These are phyloP conservation scores for Gandaritis pyraliata DNA, from an alignment of 2,888 invertebrate genomes.

Conservation along the genomic window DNA sequence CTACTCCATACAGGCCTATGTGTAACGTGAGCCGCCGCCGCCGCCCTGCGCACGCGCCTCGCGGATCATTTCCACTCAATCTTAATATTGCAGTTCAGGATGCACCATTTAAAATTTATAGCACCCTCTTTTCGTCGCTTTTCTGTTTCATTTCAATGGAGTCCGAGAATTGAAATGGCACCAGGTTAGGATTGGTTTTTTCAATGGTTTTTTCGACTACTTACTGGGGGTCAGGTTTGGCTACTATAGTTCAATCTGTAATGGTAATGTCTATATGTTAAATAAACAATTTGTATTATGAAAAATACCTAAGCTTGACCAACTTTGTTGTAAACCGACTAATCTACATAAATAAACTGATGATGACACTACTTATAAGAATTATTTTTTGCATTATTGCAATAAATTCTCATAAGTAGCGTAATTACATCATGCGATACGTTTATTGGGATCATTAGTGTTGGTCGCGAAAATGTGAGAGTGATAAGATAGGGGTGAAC, in stretches of 20 bases:
- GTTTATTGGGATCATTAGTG: conserved; percentile 71
- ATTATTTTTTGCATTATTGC: too few species aligned
- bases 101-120: conserved; percentile 79
- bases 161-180: conserved; percentile 52
- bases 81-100: conserved; percentile 75
- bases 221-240: too few species aligned
- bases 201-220: too few species aligned
- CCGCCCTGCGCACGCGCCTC: conserved; percentile 71
- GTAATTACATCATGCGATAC: conserved; percentile 66
- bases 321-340: too few species aligned
- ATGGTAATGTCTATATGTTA: too few species aligned
- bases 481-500: conserved; percentile 74
- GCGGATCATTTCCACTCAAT: conserved; percentile 78
- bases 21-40: conserved; percentile 64
- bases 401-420: conserved; percentile 57
- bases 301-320: too few species aligned
- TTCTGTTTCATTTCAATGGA: conserved; percentile 55
- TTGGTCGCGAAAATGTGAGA: conserved; percentile 77
- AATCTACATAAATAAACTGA: too few species aligned
- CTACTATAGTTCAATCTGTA: too few species aligned
- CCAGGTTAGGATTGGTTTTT: too few species aligned
- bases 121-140: conserved; percentile 60
- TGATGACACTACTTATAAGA: too few species aligned
- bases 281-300: too few species aligned
- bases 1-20: conserved; percentile 46